These are phyloP conservation scores for Sebastes cheni DNA, from an alignment of 2,797 vertebrate genomes.

Conservation along the genomic window DNA sequence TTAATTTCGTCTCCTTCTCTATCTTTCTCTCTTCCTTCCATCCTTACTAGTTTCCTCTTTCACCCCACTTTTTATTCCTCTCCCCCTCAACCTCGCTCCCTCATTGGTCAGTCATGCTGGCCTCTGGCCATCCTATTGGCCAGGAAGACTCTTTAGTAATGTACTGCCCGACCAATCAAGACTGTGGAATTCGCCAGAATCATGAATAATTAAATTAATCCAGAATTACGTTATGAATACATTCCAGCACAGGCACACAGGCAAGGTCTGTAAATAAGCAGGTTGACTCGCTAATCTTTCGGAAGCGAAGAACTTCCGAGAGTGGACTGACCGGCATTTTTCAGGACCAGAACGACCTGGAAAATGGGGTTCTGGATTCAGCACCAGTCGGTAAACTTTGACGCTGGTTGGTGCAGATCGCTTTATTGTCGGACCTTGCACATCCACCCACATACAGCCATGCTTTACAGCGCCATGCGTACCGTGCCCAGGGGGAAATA, in stretches of 20 bases:
- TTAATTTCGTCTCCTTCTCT: background rate
- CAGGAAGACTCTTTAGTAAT: constrained; percentile 69
- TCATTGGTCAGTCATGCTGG: constrained; percentile 58
- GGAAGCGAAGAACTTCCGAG: constrained; percentile 3
- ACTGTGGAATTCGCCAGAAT: constrained; percentile 71
- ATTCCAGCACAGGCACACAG: constrained; percentile 82
- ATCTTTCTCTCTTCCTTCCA: background rate
- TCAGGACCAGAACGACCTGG: constrained; percentile 59
- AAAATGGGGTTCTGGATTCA: constrained; percentile 33
- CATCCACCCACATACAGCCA: constrained; percentile 60
- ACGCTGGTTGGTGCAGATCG: constrained; percentile 25
- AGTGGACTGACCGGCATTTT: constrained; percentile 6
- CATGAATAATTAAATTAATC: constrained; percentile 35
- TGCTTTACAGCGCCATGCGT: constrained; percentile 59
- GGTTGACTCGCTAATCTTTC: constrained; percentile 18
- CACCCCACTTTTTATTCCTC: background rate
- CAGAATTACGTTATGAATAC: constrained; percentile 76
- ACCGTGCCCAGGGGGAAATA: constrained; percentile 67
- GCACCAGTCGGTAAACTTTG: constrained; percentile 7
- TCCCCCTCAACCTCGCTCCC: background rate
- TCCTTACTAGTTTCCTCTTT: background rate
- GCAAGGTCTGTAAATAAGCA: constrained; percentile 53
- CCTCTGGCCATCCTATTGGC: constrained; percentile 58
- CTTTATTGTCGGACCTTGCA: constrained; percentile 51
- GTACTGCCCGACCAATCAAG: constrained; percentile 77